A percentile compares a stretch with the other conserved stretches of the same genome.
phyloP scores from a whole-genome alignment of 1,140 invertebrate genomes.

The Drosophila pallidifrons region DNA sequence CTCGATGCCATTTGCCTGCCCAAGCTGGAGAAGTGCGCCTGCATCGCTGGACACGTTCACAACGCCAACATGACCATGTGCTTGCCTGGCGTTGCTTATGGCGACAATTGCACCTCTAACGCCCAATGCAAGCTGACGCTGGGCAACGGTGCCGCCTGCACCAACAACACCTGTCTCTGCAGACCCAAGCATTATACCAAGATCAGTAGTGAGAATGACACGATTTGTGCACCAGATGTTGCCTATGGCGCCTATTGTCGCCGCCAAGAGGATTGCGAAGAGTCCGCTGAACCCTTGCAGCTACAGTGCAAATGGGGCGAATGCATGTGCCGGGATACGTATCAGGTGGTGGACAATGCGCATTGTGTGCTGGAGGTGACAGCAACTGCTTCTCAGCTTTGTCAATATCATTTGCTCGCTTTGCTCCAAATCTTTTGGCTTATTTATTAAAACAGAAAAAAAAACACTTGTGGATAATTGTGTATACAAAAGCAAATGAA shows the following conservation, averaged over 20 bases:
- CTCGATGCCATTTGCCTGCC: slow-evolving; percentile 42
- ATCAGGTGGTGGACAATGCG: slow-evolving; percentile 36
- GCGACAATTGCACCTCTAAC: slow-evolving; percentile 37
- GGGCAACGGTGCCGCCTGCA: slow-evolving; percentile 43
- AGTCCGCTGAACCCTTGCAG: slow-evolving; percentile 4
- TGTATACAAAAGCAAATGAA: slow-evolving; percentile 1
- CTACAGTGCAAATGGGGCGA: slow-evolving; percentile 61
- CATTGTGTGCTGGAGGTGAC: slow-evolving; percentile 16
- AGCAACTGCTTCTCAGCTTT: neutral
- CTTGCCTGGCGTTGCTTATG: slow-evolving; percentile 18
- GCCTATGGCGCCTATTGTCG: slow-evolving; percentile 51
- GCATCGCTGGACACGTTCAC: slow-evolving; percentile 37
- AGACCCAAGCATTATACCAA: slow-evolving; percentile 36
- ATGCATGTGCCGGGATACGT: slow-evolving; percentile 41
- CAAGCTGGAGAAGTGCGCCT: slow-evolving; percentile 49
- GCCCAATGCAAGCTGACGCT: slow-evolving; percentile 47
- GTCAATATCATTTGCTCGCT: neutral
- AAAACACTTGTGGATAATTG: neutral
- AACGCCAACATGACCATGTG: slow-evolving; percentile 56
- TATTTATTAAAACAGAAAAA: slow-evolving; percentile 29
- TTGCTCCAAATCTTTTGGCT: slow-evolving; percentile 7
- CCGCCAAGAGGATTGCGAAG: slow-evolving; percentile 42
- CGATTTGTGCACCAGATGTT: slow-evolving; percentile 41
- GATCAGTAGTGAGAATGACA: neutral
- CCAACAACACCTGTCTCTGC: slow-evolving; percentile 54